Evolutionary conservation across 1,140 invertebrate species (phyloP).

Genomic region (Gryllus bimaculatus): DNA sequence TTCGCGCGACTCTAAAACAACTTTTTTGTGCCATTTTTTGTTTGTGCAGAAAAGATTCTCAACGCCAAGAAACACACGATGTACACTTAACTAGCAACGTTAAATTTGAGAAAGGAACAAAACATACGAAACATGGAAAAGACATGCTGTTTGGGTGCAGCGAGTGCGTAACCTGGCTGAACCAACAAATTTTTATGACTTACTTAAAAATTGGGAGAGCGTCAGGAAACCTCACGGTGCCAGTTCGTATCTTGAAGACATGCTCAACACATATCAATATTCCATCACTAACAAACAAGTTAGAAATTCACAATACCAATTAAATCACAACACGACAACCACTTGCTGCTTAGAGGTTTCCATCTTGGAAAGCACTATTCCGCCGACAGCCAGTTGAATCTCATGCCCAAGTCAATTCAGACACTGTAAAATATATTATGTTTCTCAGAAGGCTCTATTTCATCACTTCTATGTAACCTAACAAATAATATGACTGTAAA

Average conservation of each 20-base stretch:
- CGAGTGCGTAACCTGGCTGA: neutral
- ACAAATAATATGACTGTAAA: no score
- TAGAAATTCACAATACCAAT: neutral
- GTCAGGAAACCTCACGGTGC: neutral
- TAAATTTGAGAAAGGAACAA: neutral
- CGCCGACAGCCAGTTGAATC: neutral
- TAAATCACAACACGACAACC: neutral
- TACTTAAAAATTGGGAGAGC: neutral
- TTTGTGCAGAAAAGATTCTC: no score
- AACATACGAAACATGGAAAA: neutral
- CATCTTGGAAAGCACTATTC: constrained; percentile 1
- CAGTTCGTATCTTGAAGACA: neutral
- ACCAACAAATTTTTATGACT: neutral
- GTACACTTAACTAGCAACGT: neutral
- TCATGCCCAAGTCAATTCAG: neutral
- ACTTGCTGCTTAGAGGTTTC: neutral
- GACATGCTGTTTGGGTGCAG: neutral
- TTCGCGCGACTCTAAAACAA: no score
- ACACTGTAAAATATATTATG: neutral
- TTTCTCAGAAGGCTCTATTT: no score
- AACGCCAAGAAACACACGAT: neutral
- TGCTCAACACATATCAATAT: neutral
- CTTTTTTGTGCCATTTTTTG: no score
- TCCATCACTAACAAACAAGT: neutral
- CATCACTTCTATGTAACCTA: no score